phyloP scores from a whole-genome alignment of 2,888 invertebrate species.

The Drosophila kuntzei region DNA sequence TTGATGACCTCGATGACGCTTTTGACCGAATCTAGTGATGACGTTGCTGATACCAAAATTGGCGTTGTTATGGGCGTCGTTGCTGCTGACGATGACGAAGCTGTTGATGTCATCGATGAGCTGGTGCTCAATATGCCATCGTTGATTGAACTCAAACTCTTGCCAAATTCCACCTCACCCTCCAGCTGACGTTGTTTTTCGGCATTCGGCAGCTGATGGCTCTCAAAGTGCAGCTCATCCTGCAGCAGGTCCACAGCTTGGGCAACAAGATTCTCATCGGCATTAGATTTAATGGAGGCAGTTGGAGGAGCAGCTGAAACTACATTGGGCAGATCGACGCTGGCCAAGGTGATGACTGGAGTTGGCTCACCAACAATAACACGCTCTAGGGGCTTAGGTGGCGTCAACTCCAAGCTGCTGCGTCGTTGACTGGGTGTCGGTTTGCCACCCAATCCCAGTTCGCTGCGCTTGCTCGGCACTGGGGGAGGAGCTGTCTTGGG shows the following conservation, averaged over 20 bases:
- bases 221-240: slow-evolving; percentile 76
- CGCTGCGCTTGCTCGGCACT: slow-evolving; percentile 76
- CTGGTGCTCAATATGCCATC: slow-evolving; percentile 52
- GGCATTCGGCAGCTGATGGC: slow-evolving; percentile 79
- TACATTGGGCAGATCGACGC: slow-evolving; percentile 75
- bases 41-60: slow-evolving; percentile 78
- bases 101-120: slow-evolving; percentile 59
- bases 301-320: background rate
- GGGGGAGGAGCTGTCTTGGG: slow-evolving; percentile 73
- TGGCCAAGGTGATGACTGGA: slow-evolving; percentile 73
- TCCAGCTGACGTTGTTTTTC: slow-evolving; percentile 40
- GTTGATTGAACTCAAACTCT: slow-evolving; percentile 14
- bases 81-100: slow-evolving; percentile 61
- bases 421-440: slow-evolving; percentile 74
- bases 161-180: slow-evolving; percentile 11
- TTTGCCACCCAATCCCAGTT: slow-evolving; percentile 39
- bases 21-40: slow-evolving; percentile 80
- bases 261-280: slow-evolving; percentile 35
- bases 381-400: slow-evolving; percentile 81
- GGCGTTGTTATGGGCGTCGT: slow-evolving; percentile 70
- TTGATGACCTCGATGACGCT: slow-evolving; percentile 74
- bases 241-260: slow-evolving; percentile 58
- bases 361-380: slow-evolving; percentile 81
- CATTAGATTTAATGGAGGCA: slow-evolving; percentile 5
- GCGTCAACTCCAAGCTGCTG: slow-evolving; percentile 54